Conservation (phyloP, 2,797 vertebrate genomes). For the Gambelia wislizenii region DNA sequence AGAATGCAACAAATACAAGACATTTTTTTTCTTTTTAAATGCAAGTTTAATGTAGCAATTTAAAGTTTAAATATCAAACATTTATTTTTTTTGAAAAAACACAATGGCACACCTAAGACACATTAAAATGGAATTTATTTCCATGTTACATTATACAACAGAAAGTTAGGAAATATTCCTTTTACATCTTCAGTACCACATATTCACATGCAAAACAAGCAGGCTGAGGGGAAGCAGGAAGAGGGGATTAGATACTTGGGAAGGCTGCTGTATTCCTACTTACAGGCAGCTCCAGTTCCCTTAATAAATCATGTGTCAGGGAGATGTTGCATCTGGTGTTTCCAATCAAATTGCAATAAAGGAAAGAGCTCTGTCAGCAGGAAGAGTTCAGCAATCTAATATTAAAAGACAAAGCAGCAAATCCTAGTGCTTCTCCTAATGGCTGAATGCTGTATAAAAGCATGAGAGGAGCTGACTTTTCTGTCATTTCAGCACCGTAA, state of each 20-base stretch:
- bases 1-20: neutral
- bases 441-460: neutral
- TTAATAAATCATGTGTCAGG: neutral
- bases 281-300: neutral
- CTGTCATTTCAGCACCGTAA: neutral
- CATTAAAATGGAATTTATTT: conserved; percentile 6
- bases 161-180: neutral
- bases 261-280: neutral
- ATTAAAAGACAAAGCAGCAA: neutral
- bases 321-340: neutral
- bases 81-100: conserved; percentile 11
- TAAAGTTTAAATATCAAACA: neutral
- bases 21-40: neutral
- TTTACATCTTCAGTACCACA: neutral
- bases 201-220: neutral
- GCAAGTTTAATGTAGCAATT: conserved; percentile 27
- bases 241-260: neutral
- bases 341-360: neutral
- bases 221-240: neutral
- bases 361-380: neutral
- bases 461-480: neutral
- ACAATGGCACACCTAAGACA: accelerated
- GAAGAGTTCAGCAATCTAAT: neutral
- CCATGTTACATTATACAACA: neutral
- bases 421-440: neutral